Conservation (phyloP, 1,140 invertebrate genomes). For the Paracyclopina nana region DNA sequence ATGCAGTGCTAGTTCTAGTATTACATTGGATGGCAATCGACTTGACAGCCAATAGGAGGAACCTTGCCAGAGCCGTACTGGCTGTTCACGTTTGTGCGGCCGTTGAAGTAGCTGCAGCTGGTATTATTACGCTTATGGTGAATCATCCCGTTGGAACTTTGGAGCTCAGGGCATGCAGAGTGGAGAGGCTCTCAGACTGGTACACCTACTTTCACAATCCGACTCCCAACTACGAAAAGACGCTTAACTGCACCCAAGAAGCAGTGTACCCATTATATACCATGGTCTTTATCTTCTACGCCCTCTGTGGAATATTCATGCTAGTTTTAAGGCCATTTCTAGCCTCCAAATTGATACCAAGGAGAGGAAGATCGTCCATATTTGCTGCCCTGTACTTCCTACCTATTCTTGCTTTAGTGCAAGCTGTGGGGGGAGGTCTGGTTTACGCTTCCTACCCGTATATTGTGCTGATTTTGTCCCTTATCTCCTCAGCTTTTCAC, state of each 20-base stretch:
- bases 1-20: conserved; percentile 60
- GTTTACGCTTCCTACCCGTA: conserved; percentile 76
- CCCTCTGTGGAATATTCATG: conserved; percentile 55
- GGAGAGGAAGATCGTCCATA: conserved; percentile 50
- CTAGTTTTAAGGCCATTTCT: conserved; percentile 50
- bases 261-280: conserved; percentile 93
- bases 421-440: conserved; percentile 71
- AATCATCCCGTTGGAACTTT: conserved; percentile 54
- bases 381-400: conserved; percentile 89
- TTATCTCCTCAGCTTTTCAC: conserved; percentile 78
- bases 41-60: conserved; percentile 47
- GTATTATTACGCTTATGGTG: conserved; percentile 48
- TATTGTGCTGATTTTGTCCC: conserved; percentile 73
- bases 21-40: conserved; percentile 84
- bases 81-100: conserved; percentile 52
- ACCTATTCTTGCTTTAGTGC: conserved; percentile 63
- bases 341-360: conserved; percentile 39
- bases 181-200: conserved; percentile 68
- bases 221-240: conserved; percentile 65
- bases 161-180: conserved; percentile 49
- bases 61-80: conserved; percentile 46
- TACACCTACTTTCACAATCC: conserved; percentile 89
- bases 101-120: conserved; percentile 49
- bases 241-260: conserved; percentile 82
- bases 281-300: conserved; percentile 80